Evolutionary conservation across 2,797 vertebrate genomes (phyloP).

Genomic region (Fringilla coelebs): DNA sequence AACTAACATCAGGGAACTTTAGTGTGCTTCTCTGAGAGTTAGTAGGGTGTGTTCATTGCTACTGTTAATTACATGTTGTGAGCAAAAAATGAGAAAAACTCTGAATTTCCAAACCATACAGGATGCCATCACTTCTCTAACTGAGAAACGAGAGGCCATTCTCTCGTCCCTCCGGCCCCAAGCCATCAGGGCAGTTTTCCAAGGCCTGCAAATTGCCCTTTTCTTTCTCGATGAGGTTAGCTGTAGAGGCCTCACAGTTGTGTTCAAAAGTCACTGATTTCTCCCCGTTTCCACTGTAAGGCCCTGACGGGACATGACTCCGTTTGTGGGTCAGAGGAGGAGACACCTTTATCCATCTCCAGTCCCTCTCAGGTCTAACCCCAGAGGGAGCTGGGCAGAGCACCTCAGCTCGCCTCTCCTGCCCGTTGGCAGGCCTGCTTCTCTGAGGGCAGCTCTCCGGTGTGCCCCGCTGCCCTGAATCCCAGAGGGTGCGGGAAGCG

Average conservation of each 20-base stretch:
- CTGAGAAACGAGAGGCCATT: not conserved
- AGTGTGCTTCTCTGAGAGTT: not conserved
- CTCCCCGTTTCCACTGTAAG: not conserved
- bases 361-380: not conserved
- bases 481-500: no score
- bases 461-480: rapidly evolving
- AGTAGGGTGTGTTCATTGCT: not conserved
- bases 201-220: rapidly evolving
- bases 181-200: not conserved
- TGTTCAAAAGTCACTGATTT: not conserved
- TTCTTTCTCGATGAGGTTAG: no score
- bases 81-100: not conserved
- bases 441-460: rapidly evolving
- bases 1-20: not conserved
- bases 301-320: rapidly evolving
- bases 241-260: not conserved
- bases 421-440: not conserved
- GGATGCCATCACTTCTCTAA: rapidly evolving
- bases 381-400: no score
- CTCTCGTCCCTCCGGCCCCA: no score
- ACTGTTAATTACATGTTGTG: no score
- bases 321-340: rapidly evolving
- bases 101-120: not conserved
- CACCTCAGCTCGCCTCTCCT: not conserved
- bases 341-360: not conserved